Conservation (phyloP, 2,113 vertebrate genomes). For the Trochalopteron elliotii region DNA sequence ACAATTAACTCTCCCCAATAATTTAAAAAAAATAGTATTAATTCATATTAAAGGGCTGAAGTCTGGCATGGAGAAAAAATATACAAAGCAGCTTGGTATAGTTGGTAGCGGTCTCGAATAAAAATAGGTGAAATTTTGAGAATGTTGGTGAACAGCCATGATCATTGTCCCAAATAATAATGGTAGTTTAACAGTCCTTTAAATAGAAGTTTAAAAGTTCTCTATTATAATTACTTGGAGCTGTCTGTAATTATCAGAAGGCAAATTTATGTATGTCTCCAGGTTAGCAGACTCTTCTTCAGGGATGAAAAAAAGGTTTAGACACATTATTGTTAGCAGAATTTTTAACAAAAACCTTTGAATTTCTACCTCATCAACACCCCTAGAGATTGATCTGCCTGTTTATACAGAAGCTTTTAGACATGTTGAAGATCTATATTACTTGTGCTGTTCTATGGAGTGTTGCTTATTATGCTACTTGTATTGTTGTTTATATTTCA, state of each 20-base stretch:
- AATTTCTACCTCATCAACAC: background rate
- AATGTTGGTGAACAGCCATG: background rate
- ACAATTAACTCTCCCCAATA: accelerated
- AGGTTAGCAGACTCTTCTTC: background rate
- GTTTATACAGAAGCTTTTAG: background rate
- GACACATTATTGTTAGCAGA: background rate
- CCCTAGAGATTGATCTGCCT: background rate
- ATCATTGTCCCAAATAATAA: background rate
- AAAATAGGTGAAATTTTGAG: background rate
- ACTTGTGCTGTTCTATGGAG: background rate
- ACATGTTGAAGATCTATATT: background rate
- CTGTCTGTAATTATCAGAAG: background rate
- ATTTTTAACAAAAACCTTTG: background rate
- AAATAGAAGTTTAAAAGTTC: background rate
- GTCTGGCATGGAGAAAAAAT: background rate
- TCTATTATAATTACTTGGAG: background rate
- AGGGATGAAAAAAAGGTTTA: background rate
- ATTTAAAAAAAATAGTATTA: background rate
- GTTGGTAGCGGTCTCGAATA: background rate
- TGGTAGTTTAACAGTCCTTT: background rate
- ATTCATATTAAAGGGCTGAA: background rate
- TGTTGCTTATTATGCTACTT: background rate
- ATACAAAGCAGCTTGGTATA: background rate
- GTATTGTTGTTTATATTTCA: slow-evolving; percentile 35
- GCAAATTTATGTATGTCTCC: background rate